Percentiles rank a stretch among this genome's conserved stretches.
These are phyloP conservation scores for Eledone cirrhosa DNA, from an alignment of 2,888 invertebrate species.

Conservation along the genomic window DNA sequence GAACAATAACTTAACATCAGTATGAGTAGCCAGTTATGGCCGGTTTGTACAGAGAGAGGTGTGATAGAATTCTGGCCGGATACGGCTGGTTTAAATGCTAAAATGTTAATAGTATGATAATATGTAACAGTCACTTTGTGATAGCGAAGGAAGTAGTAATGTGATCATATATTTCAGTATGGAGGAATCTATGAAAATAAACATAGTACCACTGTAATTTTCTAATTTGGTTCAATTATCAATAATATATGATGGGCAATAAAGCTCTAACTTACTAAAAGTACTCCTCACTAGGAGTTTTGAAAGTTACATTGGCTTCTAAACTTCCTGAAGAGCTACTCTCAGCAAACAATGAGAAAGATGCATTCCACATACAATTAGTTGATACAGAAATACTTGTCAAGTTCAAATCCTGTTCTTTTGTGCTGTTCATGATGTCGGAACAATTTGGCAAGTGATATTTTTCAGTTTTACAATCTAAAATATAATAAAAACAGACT, in stretches of 20 bases:
- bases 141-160: no score
- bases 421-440: constrained; percentile 35
- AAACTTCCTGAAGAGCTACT: constrained; percentile 36
- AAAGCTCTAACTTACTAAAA: constrained; percentile 53
- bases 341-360: constrained; percentile 22
- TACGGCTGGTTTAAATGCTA: no score
- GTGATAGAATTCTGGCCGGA: no score
- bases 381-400: constrained; percentile 2
- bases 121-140: no score
- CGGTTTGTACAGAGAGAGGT: no score
- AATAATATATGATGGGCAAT: not conserved
- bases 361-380: constrained; percentile 24
- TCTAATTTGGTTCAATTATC: no score
- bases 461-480: constrained; percentile 51
- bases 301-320: constrained; percentile 35
- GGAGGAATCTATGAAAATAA: no score
- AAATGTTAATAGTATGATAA: no score
- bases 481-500: constrained; percentile 21
- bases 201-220: no score
- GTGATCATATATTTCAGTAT: no score
- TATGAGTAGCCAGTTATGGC: no score
- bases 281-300: constrained; percentile 57
- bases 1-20: no score
- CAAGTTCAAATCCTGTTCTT: constrained; percentile 10
- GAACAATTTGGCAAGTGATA: constrained; percentile 49